Conservation (phyloP, 2,888 invertebrate genomes). For the Thymelicus sylvestris region DNA sequence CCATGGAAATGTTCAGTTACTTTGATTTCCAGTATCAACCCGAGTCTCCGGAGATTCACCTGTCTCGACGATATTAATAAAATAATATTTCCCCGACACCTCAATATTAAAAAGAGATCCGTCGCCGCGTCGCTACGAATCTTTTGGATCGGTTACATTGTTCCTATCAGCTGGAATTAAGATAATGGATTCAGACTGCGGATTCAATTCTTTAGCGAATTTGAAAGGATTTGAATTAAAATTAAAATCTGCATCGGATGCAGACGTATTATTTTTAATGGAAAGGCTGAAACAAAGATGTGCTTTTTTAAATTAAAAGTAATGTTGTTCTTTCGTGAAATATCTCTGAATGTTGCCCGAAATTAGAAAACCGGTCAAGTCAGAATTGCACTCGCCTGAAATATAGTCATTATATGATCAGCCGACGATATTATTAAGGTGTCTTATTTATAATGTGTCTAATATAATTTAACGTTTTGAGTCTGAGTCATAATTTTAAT, state of each 20-base stretch:
- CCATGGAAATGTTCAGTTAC: slow-evolving; percentile 64
- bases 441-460: no score
- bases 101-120: slow-evolving; percentile 44
- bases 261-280: slow-evolving; percentile 1
- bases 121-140: neutral
- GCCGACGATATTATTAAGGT: no score
- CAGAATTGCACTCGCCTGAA: no score
- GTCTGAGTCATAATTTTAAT: no score
- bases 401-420: no score
- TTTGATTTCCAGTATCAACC: slow-evolving; percentile 63
- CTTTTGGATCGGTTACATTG: slow-evolving; percentile 25
- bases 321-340: neutral
- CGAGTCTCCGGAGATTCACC: slow-evolving; percentile 56
- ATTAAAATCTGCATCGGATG: slow-evolving; percentile 14
- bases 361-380: no score
- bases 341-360: neutral
- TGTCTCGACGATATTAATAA: slow-evolving; percentile 69
- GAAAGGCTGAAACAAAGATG: slow-evolving; percentile 3
- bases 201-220: slow-evolving; percentile 17
- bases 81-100: slow-evolving; percentile 58
- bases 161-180: slow-evolving; percentile 28
- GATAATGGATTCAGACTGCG: slow-evolving; percentile 26
- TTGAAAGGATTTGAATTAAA: slow-evolving; percentile 26
- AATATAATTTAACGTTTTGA: no score
- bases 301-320: neutral